A percentile compares a stretch with the other conserved stretches of the same genome.
Conservation (phyloP, 2,113 vertebrate species). For the Marcusenius ussheri region DNA sequence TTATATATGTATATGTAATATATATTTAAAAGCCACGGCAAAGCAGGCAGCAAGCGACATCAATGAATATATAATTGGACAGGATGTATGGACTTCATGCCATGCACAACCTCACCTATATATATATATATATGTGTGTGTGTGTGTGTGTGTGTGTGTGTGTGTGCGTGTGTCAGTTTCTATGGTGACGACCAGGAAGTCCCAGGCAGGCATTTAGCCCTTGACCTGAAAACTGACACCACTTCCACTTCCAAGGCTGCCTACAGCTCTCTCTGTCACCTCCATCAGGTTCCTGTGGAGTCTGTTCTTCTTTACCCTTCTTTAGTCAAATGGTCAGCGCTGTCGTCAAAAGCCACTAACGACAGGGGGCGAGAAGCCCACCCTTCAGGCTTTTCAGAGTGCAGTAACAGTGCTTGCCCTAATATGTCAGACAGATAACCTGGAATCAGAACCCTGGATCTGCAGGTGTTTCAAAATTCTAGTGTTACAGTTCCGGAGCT, state of each 20-base stretch:
- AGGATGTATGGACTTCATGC: neutral
- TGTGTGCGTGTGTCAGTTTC: neutral
- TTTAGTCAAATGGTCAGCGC: neutral
- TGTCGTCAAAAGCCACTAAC: neutral
- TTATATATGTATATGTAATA: neutral
- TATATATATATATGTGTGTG: neutral
- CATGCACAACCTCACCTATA: neutral
- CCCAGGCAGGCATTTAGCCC: neutral
- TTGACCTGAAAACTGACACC: neutral
- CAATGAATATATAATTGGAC: constrained; percentile 14
- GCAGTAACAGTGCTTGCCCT: neutral
- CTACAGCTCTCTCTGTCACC: neutral
- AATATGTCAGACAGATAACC: neutral
- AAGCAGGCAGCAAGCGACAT: neutral
- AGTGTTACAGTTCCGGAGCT: neutral
- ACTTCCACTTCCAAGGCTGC: neutral
- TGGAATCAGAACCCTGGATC: neutral
- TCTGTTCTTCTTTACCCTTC: neutral
- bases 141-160: no score
- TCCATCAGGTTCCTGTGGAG: neutral
- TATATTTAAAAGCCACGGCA: neutral
- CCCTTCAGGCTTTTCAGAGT: neutral
- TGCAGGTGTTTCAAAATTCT: neutral
- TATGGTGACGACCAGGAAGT: neutral
- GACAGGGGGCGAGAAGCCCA: neutral